Conservation (phyloP, 2,797 vertebrate genomes). For the Sebastes minor region DNA sequence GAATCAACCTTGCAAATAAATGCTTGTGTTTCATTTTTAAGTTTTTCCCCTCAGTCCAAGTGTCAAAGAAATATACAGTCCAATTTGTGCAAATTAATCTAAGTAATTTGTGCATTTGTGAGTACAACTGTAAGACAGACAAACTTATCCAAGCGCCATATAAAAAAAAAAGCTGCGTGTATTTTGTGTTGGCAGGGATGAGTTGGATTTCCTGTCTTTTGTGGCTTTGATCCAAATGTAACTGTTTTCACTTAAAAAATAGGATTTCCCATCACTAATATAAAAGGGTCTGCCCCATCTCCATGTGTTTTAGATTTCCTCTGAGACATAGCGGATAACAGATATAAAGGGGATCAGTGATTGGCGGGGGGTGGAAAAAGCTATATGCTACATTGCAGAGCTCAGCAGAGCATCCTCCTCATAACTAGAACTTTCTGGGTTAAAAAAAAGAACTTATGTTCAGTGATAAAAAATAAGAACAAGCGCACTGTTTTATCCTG, state of each 20-base stretch:
- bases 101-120: not conserved
- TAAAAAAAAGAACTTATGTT: not conserved
- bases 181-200: conserved; percentile 10
- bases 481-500: not conserved
- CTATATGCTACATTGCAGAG: conserved; percentile 2
- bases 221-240: conserved; percentile 21
- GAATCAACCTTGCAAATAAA: not conserved
- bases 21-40: not conserved
- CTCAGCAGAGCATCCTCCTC: conserved; percentile 10
- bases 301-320: conserved; percentile 65
- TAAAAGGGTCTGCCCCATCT: not conserved
- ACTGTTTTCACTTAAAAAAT: conserved; percentile 37
- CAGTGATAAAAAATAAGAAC: not conserved
- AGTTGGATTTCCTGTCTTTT: conserved; percentile 38
- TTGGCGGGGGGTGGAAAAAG: not conserved
- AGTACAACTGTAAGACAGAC: not conserved
- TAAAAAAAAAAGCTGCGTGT: not conserved
- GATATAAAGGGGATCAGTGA: conserved; percentile 30
- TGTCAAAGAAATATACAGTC: not conserved
- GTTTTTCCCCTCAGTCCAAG: not conserved
- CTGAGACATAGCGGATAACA: conserved; percentile 36
- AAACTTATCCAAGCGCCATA: not conserved
- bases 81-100: not conserved
- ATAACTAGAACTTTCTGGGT: not conserved
- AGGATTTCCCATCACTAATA: conserved; percentile 49